A percentile compares a stretch with the other conserved stretches of the same genome.
phyloP scores from a whole-genome alignment of 2,113 vertebrate genomes.

The Marmota flaviventris region DNA sequence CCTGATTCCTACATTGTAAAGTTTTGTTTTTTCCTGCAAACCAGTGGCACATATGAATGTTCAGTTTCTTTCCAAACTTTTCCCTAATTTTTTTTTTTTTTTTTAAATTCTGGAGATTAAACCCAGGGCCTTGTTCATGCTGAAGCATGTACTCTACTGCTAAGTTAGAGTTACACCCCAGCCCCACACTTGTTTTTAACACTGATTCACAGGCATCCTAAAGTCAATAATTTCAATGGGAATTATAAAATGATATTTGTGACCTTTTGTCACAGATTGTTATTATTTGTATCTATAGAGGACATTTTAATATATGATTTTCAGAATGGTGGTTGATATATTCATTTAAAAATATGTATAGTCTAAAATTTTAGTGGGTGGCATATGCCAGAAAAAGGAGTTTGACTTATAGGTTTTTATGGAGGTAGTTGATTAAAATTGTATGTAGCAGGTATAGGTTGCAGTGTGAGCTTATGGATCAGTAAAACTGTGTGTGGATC shows the following conservation, averaged over 20 bases:
- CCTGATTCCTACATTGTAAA: background rate
- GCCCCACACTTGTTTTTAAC: background rate
- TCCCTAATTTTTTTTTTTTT: background rate
- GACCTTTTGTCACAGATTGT: background rate
- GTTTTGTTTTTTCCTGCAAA: conserved; percentile 33
- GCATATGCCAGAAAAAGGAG: background rate
- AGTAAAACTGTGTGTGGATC: background rate
- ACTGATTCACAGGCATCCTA: background rate
- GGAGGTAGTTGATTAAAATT: conserved; percentile 1
- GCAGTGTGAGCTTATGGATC: background rate
- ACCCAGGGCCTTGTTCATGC: background rate
- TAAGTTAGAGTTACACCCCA: background rate
- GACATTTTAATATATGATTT: conserved; percentile 57
- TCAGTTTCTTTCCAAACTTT: background rate
- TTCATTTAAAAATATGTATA: conserved; percentile 48
- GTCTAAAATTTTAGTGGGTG: conserved; percentile 36
- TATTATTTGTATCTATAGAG: conserved; percentile 5
- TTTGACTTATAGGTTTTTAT: conserved; percentile 25
- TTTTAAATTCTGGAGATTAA: background rate
- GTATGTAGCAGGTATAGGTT: background rate
- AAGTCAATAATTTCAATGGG: conserved; percentile 15
- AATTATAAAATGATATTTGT: conserved; percentile 45
- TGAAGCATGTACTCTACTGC: background rate
- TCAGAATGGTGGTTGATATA: conserved; percentile 19
- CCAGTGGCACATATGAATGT: background rate